Evolutionary conservation across 2,113 vertebrate genomes (phyloP).

Genomic region (Eclectus roratus): DNA sequence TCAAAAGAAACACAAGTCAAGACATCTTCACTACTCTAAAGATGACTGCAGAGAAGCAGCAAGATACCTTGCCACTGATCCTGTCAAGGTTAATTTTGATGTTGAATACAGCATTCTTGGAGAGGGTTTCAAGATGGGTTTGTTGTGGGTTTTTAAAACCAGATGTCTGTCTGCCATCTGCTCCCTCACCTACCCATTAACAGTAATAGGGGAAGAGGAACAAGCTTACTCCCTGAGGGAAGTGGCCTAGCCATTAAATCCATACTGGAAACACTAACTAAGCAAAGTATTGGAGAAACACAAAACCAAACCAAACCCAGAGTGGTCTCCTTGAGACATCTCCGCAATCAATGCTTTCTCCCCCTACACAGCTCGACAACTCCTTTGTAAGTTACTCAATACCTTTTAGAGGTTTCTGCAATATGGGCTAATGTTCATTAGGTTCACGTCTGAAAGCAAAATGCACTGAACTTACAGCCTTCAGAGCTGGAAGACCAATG

Average conservation of each 20-base stretch:
- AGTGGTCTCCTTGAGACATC: background rate
- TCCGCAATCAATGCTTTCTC: background rate
- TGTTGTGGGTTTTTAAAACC: background rate
- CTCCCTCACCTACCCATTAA: background rate
- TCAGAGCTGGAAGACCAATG: background rate
- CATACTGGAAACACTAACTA: background rate
- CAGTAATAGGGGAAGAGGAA: background rate
- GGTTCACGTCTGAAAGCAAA: background rate
- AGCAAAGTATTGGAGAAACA: background rate
- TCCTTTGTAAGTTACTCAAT: background rate
- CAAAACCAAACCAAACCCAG: background rate
- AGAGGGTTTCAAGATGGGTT: background rate
- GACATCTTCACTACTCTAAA: background rate
- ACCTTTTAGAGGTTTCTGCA: background rate
- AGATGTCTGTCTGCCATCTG: background rate
- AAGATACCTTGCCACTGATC: background rate
- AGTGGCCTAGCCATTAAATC: background rate
- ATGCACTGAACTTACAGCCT: background rate
- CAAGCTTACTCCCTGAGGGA: background rate
- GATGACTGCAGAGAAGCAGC: background rate
- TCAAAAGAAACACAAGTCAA: background rate
- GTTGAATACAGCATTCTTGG: background rate
- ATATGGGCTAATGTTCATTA: background rate
- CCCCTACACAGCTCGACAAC: background rate
- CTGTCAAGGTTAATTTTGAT: background rate